A percentile compares a stretch with the other conserved stretches of the same genome.
These are phyloP conservation scores for Desmodus rotundus DNA, from an alignment of 2,113 vertebrate genomes.

Conservation along the genomic window DNA sequence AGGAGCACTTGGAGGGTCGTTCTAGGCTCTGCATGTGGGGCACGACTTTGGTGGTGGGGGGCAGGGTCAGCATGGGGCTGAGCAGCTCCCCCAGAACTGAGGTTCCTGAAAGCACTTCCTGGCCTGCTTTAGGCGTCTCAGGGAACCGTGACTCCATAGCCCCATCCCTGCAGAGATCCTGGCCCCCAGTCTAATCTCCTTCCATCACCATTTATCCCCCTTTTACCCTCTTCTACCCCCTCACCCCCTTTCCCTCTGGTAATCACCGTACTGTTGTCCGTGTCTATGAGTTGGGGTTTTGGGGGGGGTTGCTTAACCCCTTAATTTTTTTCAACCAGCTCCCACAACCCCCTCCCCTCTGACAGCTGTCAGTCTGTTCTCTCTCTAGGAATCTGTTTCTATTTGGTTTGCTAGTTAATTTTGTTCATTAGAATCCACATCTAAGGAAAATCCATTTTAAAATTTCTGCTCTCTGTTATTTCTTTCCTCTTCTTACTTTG, in stretches of 20 bases:
- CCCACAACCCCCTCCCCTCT: neutral
- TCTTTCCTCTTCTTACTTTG: neutral
- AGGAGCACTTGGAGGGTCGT: neutral
- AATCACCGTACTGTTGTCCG: neutral
- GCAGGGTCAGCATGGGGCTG: neutral
- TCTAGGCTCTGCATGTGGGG: neutral
- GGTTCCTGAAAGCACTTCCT: neutral
- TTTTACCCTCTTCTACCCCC: neutral
- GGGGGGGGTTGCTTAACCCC: neutral
- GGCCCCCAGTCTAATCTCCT: neutral
- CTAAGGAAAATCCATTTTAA: neutral
- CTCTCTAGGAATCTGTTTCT: neutral
- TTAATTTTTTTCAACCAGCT: neutral
- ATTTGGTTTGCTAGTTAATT: neutral
- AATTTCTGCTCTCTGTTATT: neutral
- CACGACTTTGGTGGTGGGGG: neutral
- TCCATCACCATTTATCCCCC: neutral
- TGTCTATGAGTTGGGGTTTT: neutral
- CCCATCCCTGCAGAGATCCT: neutral
- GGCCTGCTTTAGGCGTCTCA: neutral
- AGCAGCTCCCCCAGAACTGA: neutral
- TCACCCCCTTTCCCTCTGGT: neutral
- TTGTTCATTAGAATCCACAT: neutral
- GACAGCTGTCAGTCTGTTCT: neutral
- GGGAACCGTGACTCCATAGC: neutral